Conservation (phyloP, 2,888 invertebrate species). For the Cremastinae sp. region DNA sequence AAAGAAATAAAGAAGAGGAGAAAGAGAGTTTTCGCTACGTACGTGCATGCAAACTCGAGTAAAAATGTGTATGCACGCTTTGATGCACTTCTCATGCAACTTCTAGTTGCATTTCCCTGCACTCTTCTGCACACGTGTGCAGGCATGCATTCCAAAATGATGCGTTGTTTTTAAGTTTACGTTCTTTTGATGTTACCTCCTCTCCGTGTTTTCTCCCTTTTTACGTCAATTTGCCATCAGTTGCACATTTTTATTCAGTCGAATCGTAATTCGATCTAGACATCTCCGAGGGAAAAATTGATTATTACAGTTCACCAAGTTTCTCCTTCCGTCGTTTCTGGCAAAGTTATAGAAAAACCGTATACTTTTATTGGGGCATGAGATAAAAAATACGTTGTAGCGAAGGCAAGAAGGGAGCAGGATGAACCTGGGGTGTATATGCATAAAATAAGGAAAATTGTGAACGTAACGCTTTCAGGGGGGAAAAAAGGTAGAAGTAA, state of each 20-base stretch:
- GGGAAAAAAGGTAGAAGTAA: too few relatives aligned
- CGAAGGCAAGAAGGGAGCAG: neutral
- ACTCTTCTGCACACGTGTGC: neutral
- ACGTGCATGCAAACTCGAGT: constrained; percentile 34
- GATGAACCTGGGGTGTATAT: neutral
- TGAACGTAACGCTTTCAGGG: neutral
- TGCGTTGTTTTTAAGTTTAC: neutral
- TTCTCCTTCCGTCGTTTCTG: too few relatives aligned
- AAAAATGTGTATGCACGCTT: constrained; percentile 17
- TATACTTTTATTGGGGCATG: neutral
- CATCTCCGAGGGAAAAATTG: too few relatives aligned
- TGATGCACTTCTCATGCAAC: constrained; percentile 32
- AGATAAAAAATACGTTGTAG: neutral
- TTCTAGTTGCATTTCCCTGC: constrained; percentile 9
- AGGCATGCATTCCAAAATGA: neutral
- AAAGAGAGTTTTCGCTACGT: neutral
- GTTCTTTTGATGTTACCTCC: too few relatives aligned
- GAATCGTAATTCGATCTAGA: too few relatives aligned
- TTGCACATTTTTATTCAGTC: too few relatives aligned
- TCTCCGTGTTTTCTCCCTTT: too few relatives aligned
- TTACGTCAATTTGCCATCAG: too few relatives aligned
- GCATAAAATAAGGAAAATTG: constrained; percentile 1
- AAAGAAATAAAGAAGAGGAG: constrained; percentile 11
- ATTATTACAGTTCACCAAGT: too few relatives aligned
- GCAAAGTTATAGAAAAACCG: too few relatives aligned